Evolutionary conservation across 2,888 invertebrate species (phyloP), one percentile per base, ranked within the genome.

Genomic region (Busseola fusca): DNA sequence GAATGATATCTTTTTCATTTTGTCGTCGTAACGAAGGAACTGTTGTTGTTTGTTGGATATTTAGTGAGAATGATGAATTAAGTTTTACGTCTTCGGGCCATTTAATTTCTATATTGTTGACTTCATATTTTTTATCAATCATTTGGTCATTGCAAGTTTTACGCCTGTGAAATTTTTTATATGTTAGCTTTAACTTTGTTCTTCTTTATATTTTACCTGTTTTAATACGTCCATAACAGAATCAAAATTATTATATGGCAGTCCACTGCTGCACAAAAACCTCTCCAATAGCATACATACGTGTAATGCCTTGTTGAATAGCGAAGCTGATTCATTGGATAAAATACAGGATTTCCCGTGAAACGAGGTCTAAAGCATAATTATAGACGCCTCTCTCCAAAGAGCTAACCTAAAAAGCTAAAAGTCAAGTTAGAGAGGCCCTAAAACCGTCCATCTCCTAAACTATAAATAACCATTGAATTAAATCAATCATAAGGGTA

Each of bases 81-180:
- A 25, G 30, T 42, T 45, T 52, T n/a, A 34, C 12, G 9, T 63
- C 30, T 30, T 71, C n/a, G 0, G 79, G 69, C 82, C 82, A 82
- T 34, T 54, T 21, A 10, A 80, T 70, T 12, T 68, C 45, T 68
- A 77, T 68, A 52, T 80, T 68, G 16, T 42, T 45, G 10, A 77
- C 63, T 71, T 71, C 42, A 57, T 74, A 77, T 56, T 21, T 42
- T 67, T 68, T 57, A n/a, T 69, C 48, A 48, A 5, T 37, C 18
- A 71, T 72, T 70, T 70, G 16, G 7, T 66, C 18, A 54, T 80
- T 82, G 34, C 82, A 82, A 7, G 21, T 50, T 16, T 62, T 37
- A 21, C 74, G 83, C n/a, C 79, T 74, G 64, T 30, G 45, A 80
- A 58, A 71, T 48, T 4, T 7, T 48, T 62, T 57, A 14, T 27